Conservation (phyloP, 2,113 vertebrate genomes). For the Chitala chitala region DNA sequence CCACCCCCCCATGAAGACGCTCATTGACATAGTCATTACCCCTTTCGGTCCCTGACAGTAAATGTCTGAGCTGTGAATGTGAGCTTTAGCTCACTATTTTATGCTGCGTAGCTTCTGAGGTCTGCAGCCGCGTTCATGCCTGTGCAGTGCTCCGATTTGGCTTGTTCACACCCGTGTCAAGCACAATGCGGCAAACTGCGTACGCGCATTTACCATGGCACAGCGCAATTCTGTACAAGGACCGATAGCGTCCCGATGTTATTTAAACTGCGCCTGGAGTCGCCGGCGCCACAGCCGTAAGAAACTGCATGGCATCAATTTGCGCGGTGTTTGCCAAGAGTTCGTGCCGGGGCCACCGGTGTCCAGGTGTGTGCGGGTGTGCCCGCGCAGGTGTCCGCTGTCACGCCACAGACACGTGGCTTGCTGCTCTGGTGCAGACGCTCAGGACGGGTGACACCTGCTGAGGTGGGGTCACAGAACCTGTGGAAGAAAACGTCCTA, state of each 20-base stretch:
- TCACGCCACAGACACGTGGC: too few relatives aligned
- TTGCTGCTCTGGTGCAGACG: too few relatives aligned
- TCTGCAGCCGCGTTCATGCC: neutral
- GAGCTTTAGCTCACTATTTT: neutral
- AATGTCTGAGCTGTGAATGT: neutral
- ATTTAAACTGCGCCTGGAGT: neutral
- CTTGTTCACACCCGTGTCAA: neutral
- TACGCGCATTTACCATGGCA: neutral
- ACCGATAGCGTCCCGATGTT: neutral
- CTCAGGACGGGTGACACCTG: too few relatives aligned
- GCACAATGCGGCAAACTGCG: neutral
- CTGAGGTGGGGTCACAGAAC: too few relatives aligned
- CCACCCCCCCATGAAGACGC: neutral
- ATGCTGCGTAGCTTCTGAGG: neutral
- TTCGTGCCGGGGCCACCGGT: neutral
- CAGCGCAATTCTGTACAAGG: neutral
- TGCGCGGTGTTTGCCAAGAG: neutral
- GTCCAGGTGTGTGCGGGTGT: neutral
- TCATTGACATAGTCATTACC: neutral
- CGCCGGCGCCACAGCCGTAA: neutral
- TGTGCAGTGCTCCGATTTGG: constrained; percentile 1
- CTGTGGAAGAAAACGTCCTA: too few relatives aligned
- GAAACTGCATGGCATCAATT: neutral
- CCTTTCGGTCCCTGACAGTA: neutral
- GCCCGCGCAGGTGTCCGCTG: too few relatives aligned